Evolutionary conservation across 2,888 invertebrate genomes (phyloP), one percentile per base, ranked within the genome.

Genomic region (Magallana nippona): DNA sequence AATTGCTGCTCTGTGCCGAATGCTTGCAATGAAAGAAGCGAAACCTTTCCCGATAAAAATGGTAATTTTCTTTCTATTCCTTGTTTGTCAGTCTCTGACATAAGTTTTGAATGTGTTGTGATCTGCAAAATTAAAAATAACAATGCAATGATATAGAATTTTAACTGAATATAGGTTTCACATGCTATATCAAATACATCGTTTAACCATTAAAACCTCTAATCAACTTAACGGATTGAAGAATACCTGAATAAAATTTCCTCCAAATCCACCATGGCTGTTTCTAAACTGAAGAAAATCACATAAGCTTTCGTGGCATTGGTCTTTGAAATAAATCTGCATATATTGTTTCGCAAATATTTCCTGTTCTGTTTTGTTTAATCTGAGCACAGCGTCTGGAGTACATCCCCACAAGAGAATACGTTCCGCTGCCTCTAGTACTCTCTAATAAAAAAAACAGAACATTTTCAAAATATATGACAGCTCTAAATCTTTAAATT

Each of bases 1-100:
- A 91, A 92, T 86, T 92, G 90, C 79, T 92, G 91, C 60, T 92
- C 91, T 15, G 92, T 91, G 82, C 90, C 90, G 85, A 92, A 91
- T 17, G 90, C 86, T 81, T 91, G 90, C 15, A 92, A 86, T 32
- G 88, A 83, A 11, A 87, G 81, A 10, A 89, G 78, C 22, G 71
- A 32, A 17, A 90, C 84, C n/a, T 87, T 87, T 60, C 87, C 78
- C 17, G 63, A 15, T 13, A 77, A 77, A 55, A 90, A 22, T 63
- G 78, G 10, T 58, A 81, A 27, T 56, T 57, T 78, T 78, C 89
- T 88, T 62, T 55, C 55, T 13, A 82, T 15, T 56, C 19, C 32
- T 44, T 27, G 55, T 10, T 56, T 55, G 55, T 78, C 78, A n/a
- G 32, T 55, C 15, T n/a, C 55, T 17, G 78, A 55, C 55, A 78